Evolutionary conservation across 1,140 invertebrate genomes (phyloP), one percentile per base, ranked within the genome.

Genomic region (Calycopis cecrops): DNA sequence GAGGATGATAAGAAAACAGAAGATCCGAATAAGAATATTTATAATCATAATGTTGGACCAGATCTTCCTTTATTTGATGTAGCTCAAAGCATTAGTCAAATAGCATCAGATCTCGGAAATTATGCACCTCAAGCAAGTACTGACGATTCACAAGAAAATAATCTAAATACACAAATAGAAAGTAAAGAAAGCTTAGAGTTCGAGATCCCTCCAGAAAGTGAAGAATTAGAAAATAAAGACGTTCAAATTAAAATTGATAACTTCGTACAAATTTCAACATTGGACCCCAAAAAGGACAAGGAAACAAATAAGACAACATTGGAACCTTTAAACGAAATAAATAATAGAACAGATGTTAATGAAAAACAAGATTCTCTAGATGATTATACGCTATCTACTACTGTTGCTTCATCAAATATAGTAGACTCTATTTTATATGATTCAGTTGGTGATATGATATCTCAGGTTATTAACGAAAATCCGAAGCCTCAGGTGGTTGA

Each of bases 1-100:
- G 33, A 60, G 37, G 50, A 53, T 47, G 28, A 54, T n/a, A 54
- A 54, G 8, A 35, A 17, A 44, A 17, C 9, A 9, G 35, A 21
- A 28, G 38, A 14, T 4, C 3, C 14, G 8, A 7, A 42, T 16
- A 17, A 33, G 14, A 16, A 10, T 8, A 60, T 52, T 52, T 55
- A 60, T 28, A 35, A 62, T 48, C 38, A 51, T 12, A 49, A 65
- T 49, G 59, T 57, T 58, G 70, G 69, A 52, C 56, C 73, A 17
- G 55, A 62, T 21, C 35, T 77, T 52, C 77, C 76, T 14, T 53
- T 85, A 17, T 87, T 87, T 65, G 82, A 87, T 65, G 74, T 87
- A 12, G 82, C 80, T 50, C 79, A 81, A 60, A 87, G 84, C 63
- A 80, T 87, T 37, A 87, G 80, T 59, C 84, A 87, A 71, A 87